These are phyloP conservation scores for Sarcophaga variegata DNA, from an alignment of 2,888 invertebrate species.

Conservation along the genomic window DNA sequence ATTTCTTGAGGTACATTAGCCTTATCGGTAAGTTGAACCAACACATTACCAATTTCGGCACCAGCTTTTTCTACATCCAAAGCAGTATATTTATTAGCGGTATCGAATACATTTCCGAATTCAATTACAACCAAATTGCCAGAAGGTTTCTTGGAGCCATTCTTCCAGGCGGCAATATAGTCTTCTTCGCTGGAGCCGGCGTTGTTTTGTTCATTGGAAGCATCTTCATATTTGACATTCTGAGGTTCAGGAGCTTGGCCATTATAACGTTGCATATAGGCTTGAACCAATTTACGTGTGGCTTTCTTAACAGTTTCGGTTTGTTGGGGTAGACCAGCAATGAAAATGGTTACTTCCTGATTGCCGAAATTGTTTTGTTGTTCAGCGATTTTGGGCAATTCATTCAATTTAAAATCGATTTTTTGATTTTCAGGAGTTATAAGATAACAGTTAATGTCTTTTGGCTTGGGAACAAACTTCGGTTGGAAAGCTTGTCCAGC, in stretches of 20 bases:
- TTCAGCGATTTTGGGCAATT: conserved; percentile 70
- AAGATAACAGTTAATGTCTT: conserved; percentile 64
- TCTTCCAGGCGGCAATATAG: not conserved
- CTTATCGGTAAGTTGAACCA: conserved; percentile 73
- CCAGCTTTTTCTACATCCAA: conserved; percentile 76
- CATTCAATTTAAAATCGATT: conserved; percentile 68
- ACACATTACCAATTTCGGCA: conserved; percentile 74
- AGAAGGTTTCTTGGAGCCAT: conserved; percentile 11
- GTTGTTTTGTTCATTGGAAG: not conserved
- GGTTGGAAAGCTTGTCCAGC: conserved; percentile 75
- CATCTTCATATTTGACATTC: conserved; percentile 32
- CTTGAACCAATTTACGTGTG: conserved; percentile 74
- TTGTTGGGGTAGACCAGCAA: conserved; percentile 76
- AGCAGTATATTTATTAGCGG: conserved; percentile 73
- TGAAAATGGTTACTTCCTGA: conserved; percentile 78
- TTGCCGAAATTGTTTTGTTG: conserved; percentile 72
- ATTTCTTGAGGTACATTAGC: conserved; percentile 75
- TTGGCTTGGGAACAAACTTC: conserved; percentile 71
- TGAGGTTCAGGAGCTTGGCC: not conserved
- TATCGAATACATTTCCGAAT: conserved; percentile 74
- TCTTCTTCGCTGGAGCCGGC: conserved; percentile 60
- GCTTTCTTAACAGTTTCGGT: conserved; percentile 74
- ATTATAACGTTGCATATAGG: conserved; percentile 78
- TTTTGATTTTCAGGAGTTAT: conserved; percentile 48
- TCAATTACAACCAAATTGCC: conserved; percentile 78